Base-by-base conservation (phyloP, 2,797 vertebrate genomes). In the Salarias fasciatus region DNA sequence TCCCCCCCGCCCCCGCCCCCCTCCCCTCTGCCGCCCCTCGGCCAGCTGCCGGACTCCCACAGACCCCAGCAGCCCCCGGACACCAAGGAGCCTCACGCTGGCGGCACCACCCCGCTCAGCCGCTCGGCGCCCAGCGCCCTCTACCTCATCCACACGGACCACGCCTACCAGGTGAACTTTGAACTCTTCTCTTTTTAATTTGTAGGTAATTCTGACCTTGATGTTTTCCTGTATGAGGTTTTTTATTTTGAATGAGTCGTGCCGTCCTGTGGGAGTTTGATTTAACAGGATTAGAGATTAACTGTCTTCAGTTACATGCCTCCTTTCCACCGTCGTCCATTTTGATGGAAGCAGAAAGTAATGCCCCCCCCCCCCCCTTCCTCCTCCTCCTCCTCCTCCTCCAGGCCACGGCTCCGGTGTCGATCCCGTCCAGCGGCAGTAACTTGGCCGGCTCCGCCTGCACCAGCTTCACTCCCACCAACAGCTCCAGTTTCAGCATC, bases 131-230 rank as follows among this genome's bases (percentile, higher is more conserved):
- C 97, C 71, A 97, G 95, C 79, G 94, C 96, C 57, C 95, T 98
- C 93, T 99, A 97, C 95, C 94, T 98, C 92, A 93, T 98, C 90
- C 96, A 97, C 82, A 91, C 96, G 0, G 97, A 99, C 91, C 97
- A 99, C 3, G 97, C 96, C 90, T 99, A 99, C 89, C 97, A 99
- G 97, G 97, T 35, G n/a, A n/a, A n/a, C n/a, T n/a, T n/a, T n/a
- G n/a, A n/a, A n/a, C n/a, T n/a, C n/a, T n/a, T n/a, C n/a, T n/a
- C n/a, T n/a, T n/a, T n/a, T n/a, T n/a, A n/a, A n/a, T n/a, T n/a
- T n/a, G n/a, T n/a, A n/a, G n/a, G n/a, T n/a, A n/a, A n/a, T n/a
- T n/a, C n/a, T n/a, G n/a, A n/a, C n/a, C n/a, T n/a, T n/a, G n/a
- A n/a, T n/a, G n/a, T n/a, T n/a, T n/a, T n/a, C n/a, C n/a, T n/a